Conservation (phyloP, 2,888 invertebrate genomes). For the Papilio protenor region DNA sequence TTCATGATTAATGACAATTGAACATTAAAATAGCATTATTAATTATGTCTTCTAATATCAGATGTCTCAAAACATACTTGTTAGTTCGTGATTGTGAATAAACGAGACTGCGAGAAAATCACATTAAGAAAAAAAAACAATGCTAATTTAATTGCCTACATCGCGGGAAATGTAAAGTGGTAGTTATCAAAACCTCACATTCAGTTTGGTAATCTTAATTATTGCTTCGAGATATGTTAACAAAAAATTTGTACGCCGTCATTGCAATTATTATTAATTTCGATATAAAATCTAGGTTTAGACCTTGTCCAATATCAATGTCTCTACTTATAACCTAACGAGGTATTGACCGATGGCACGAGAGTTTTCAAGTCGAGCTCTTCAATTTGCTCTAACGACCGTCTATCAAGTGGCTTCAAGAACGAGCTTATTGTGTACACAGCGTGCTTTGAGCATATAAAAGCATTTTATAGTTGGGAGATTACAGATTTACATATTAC, state of each 20-base stretch:
- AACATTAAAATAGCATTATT: not conserved
- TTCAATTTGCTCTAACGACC: constrained; percentile 39
- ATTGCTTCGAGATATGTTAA: no score
- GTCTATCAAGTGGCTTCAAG: constrained; percentile 20
- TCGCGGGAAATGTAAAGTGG: not conserved
- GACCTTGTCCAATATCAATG: constrained; percentile 26
- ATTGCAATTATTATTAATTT: not conserved
- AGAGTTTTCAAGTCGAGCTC: constrained; percentile 34
- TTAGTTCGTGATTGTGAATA: not conserved
- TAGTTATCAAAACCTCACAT: not conserved
- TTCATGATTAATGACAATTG: not conserved
- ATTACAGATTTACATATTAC: constrained; percentile 1
- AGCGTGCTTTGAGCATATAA: not conserved
- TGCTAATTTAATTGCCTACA: no score
- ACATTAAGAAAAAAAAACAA: no score
- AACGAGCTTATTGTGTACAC: constrained; percentile 14
- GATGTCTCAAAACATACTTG: not conserved
- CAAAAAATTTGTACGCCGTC: not conserved
- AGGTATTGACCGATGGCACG: constrained; percentile 33
- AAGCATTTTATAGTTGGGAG: not conserved
- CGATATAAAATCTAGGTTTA: not conserved
- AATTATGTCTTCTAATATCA: not conserved
- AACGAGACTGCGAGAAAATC: not conserved
- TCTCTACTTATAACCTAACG: constrained; percentile 27
- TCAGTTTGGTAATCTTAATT: not conserved